Base-by-base conservation (phyloP, 2,113 vertebrate species). In the Brienomyrus longianalis region DNA sequence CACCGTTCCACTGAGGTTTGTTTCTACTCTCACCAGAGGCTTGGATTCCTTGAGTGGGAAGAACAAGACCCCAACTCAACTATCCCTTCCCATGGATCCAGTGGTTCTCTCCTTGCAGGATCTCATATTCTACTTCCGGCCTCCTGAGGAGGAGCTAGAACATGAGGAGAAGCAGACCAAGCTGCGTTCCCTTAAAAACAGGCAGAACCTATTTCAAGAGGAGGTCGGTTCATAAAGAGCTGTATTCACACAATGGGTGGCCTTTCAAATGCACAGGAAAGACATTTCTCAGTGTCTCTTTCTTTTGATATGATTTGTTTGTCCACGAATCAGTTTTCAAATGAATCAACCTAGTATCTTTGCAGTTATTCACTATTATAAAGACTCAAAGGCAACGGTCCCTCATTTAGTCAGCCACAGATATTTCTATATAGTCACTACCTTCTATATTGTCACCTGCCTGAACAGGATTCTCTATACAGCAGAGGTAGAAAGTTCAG, bases 171-270 rank as follows among this genome's bases (percentile, higher is more conserved):
- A 97, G 89, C 98, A 98, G 93, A 97, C 95, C 93, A 97, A 98
- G 88, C 96, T 98, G 21, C 96, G 98, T 47, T 98, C 97, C 23
- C 96, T 98, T 19, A 97, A 96, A 88, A 98, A 97, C 94, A 94
- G 98, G 66, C 98, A 98, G 93, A 98, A 97, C 90, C 96, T 98
- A 87, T 98, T 98, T 93, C 98, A 98, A 92, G 98, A 98, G 92
- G 98, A 98, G 96, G 97, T 98, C 59, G 23, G 93, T 89, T 19
- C 15, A 21, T 31, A 9, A 47, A 31, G 5, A 6, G 13, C 3
- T 17, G 39, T 83, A 13, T 2, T 3, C 27, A 8, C 62, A 39
- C n/a, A 11, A 23, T 47, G 83, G 45, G 0, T 21, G 7, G 21
- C 45, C 83, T 48, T 21, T 10, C 83, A 48, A 45, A 48, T 48